These are phyloP conservation scores for Phrynocephalus versicolor DNA, from an alignment of 2,113 vertebrate species.

Conservation along the genomic window DNA sequence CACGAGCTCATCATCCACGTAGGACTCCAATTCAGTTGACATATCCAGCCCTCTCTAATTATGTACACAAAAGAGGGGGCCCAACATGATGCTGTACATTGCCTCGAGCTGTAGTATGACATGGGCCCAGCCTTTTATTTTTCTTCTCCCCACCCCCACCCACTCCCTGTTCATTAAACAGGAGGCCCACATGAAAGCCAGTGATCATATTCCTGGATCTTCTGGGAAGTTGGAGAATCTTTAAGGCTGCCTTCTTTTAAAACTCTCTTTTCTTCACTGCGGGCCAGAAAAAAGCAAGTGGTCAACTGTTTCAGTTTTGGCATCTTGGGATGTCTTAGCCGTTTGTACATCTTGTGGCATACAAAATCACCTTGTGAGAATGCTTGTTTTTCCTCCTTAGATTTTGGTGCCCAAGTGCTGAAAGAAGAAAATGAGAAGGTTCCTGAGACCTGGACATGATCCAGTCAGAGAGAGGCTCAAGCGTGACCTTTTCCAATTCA, in stretches of 20 bases:
- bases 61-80: background rate
- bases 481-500: slow-evolving; percentile 94
- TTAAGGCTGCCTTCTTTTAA: slow-evolving; percentile 16
- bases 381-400: slow-evolving; percentile 34
- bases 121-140: background rate
- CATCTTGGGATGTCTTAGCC: background rate
- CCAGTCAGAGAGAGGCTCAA: slow-evolving; percentile 90
- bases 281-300: background rate
- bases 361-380: slow-evolving; percentile 6
- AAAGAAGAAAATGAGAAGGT: slow-evolving; percentile 88
- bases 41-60: background rate
- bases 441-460: slow-evolving; percentile 90
- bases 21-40: background rate
- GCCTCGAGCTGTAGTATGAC: background rate
- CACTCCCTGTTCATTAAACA: slow-evolving; percentile 10
- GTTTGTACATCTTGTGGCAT: background rate
- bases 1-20: background rate
- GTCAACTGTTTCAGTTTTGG: background rate
- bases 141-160: slow-evolving; percentile 35
- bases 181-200: background rate
- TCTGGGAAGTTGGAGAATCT: slow-evolving; percentile 6
- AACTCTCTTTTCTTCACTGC: background rate
- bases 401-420: slow-evolving; percentile 52
- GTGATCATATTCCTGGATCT: background rate
- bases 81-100: background rate